These are phyloP conservation scores for Egretta garzetta DNA, from an alignment of 2,113 vertebrate genomes.

Conservation along the genomic window DNA sequence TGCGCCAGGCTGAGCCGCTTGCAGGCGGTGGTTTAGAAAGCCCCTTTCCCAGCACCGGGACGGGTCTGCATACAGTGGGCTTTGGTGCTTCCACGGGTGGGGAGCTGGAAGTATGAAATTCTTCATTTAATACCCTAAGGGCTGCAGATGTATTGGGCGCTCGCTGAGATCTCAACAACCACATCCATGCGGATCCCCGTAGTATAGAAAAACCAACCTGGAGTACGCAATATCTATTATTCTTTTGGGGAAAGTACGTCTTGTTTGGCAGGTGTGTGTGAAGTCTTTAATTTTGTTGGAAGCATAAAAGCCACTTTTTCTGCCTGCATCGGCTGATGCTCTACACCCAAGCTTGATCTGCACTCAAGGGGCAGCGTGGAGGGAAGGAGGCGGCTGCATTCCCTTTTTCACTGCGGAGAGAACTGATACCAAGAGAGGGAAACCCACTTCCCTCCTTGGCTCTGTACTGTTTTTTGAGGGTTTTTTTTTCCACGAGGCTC, in stretches of 20 bases:
- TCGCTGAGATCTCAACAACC: accelerated
- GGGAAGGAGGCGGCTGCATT: background rate
- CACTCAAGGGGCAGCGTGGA: background rate
- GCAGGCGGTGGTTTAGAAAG: background rate
- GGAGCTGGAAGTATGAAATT: background rate
- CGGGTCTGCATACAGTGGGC: background rate
- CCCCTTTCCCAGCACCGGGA: background rate
- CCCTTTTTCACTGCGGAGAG: background rate
- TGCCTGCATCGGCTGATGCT: background rate
- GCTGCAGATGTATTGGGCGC: accelerated
- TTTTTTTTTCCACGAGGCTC: background rate
- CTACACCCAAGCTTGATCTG: background rate
- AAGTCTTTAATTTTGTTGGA: background rate
- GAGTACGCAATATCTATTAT: background rate
- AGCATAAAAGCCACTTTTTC: background rate
- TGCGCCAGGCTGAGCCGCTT: background rate
- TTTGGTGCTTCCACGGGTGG: background rate
- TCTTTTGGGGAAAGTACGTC: background rate
- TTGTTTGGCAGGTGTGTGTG: background rate
- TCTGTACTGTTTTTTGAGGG: background rate
- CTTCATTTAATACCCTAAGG: background rate
- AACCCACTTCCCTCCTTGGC: background rate
- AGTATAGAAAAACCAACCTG: accelerated
- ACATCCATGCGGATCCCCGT: background rate
- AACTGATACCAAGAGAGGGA: background rate